phyloP scores from a whole-genome alignment of 1,140 invertebrate species.

The Papilio dardanus region DNA sequence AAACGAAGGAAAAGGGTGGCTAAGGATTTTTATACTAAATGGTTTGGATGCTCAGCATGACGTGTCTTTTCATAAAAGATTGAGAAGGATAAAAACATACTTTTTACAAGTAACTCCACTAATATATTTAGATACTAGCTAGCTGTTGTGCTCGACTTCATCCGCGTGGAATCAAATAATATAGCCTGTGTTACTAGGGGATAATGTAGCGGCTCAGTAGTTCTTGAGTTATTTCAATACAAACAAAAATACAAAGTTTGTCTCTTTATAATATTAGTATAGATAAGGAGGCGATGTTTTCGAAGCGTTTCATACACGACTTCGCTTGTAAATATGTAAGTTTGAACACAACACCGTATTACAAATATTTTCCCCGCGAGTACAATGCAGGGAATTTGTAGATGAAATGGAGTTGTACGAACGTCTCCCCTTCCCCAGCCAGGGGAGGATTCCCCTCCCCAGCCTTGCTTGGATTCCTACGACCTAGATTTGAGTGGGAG shows the following conservation, averaged over 20 bases:
- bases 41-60: too few species aligned
- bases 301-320: neutral
- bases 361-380: conserved; percentile 7
- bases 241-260: too few species aligned
- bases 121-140: too few species aligned
- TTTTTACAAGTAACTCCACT: too few species aligned
- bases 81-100: neutral
- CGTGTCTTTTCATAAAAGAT: too few species aligned
- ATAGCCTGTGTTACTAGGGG: too few species aligned
- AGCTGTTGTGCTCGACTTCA: too few species aligned
- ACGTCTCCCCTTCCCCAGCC: neutral
- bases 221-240: too few species aligned
- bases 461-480: conserved; percentile 6
- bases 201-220: too few species aligned
- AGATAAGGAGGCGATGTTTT: too few species aligned
- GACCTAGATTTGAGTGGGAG: conserved; percentile 15
- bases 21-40: neutral
- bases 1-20: neutral
- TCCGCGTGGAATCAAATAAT: too few species aligned
- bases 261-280: too few species aligned
- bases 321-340: conserved; percentile 7
- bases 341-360: neutral
- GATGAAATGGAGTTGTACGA: conserved; percentile 6
- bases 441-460: neutral
- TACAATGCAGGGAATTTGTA: conserved; percentile 4